Conservation (phyloP, 2,113 vertebrate genomes). For the Mustela nigripes region DNA sequence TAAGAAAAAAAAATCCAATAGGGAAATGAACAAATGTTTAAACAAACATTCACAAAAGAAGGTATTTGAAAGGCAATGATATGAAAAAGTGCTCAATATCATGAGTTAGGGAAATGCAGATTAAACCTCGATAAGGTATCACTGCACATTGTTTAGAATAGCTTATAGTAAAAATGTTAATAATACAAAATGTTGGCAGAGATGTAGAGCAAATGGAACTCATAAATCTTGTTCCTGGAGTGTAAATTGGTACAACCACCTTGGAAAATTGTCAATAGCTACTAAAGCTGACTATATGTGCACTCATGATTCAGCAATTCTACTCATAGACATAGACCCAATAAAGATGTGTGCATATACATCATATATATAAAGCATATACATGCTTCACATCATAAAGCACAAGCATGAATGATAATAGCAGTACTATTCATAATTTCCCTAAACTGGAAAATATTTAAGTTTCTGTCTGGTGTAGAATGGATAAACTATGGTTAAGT, state of each 20-base stretch:
- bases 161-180: background rate
- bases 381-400: background rate
- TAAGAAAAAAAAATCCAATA: background rate
- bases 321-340: background rate
- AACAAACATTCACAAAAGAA: slow-evolving; percentile 50
- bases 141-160: background rate
- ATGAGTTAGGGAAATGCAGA: background rate
- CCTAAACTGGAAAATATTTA: slow-evolving; percentile 9
- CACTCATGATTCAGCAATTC: background rate
- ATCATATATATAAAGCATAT: no score
- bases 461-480: background rate
- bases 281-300: background rate
- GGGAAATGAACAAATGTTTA: background rate
- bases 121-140: background rate
- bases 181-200: background rate
- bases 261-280: background rate
- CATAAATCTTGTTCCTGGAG: background rate
- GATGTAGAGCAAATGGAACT: background rate
- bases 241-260: background rate
- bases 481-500: background rate
- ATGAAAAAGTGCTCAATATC: background rate
- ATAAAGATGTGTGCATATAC: background rate
- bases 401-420: background rate
- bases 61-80: background rate
- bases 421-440: background rate